Evolutionary conservation across 2,797 vertebrate species (phyloP).

Genomic region (Gobio occitaniae): DNA sequence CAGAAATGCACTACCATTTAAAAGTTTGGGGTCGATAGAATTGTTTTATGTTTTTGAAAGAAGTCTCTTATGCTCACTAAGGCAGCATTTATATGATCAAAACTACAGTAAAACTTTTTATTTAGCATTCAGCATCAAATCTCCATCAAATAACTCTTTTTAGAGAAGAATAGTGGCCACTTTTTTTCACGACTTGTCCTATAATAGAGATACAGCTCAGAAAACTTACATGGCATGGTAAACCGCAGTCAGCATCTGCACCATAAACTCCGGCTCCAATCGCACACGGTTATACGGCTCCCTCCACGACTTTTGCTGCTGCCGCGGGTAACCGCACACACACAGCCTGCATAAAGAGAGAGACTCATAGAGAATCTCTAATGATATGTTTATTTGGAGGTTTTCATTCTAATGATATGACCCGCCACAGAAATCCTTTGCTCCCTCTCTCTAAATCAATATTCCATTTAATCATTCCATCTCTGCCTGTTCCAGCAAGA

Average conservation of each 20-base stretch:
- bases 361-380: slow-evolving; percentile 19
- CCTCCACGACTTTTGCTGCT: slow-evolving; percentile 94
- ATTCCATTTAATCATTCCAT: slow-evolving; percentile 24
- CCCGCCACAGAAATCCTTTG: slow-evolving; percentile 5
- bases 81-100: background rate
- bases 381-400: slow-evolving; percentile 41
- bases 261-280: slow-evolving; percentile 97
- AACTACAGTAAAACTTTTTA: background rate
- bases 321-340: slow-evolving; percentile 96
- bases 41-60: background rate
- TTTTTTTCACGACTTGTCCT: too few species aligned
- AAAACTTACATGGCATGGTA: slow-evolving; percentile 94
- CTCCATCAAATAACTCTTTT: background rate
- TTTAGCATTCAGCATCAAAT: background rate
- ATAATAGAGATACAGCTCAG: background rate
- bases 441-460: slow-evolving; percentile 35
- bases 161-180: background rate
- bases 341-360: slow-evolving; percentile 82
- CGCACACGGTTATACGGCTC: slow-evolving; percentile 91
- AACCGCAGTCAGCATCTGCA: slow-evolving; percentile 95
- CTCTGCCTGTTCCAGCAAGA: slow-evolving; percentile 11
- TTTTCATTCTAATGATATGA: slow-evolving; percentile 27
- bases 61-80: background rate
- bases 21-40: background rate
- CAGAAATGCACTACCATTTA: background rate